Conservation (phyloP, 2,888 invertebrate species). For the Chloromyia formosa region DNA sequence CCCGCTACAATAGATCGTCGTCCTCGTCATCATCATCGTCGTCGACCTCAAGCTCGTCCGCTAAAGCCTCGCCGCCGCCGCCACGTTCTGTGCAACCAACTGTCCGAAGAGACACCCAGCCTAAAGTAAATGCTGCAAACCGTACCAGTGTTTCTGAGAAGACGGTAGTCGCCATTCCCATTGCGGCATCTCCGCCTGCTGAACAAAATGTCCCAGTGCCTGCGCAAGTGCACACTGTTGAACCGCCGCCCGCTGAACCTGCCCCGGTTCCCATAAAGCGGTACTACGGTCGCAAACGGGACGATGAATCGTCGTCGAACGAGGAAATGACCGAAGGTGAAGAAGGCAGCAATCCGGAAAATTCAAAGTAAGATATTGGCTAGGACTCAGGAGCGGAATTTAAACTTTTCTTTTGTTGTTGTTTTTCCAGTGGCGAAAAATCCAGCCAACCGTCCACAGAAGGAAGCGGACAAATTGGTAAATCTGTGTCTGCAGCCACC, state of each 20-base stretch:
- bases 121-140: neutral
- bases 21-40: conserved; percentile 52
- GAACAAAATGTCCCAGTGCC: conserved; percentile 51
- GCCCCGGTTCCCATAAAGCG: conserved; percentile 64
- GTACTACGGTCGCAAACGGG: conserved; percentile 69
- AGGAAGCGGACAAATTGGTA: conserved; percentile 58
- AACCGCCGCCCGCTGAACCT: conserved; percentile 42
- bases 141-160: neutral
- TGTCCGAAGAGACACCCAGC: conserved; percentile 51
- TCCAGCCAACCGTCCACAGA: conserved; percentile 51
- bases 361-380: conserved; percentile 50
- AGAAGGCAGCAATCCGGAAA: conserved; percentile 55
- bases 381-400: too few species aligned
- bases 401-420: conserved; percentile 44
- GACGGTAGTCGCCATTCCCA: neutral
- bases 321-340: conserved; percentile 58
- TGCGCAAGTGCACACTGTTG: neutral
- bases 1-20: conserved; percentile 51
- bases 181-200: neutral
- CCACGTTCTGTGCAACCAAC: too few species aligned
- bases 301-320: conserved; percentile 67
- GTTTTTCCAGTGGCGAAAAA: neutral
- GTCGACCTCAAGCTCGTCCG: conserved; percentile 45
- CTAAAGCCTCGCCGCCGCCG: conserved; percentile 44
- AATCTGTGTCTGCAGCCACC: conserved; percentile 53